Evolutionary conservation across 2,888 invertebrate species (phyloP).

Genomic region (Eupithecia insigniata): DNA sequence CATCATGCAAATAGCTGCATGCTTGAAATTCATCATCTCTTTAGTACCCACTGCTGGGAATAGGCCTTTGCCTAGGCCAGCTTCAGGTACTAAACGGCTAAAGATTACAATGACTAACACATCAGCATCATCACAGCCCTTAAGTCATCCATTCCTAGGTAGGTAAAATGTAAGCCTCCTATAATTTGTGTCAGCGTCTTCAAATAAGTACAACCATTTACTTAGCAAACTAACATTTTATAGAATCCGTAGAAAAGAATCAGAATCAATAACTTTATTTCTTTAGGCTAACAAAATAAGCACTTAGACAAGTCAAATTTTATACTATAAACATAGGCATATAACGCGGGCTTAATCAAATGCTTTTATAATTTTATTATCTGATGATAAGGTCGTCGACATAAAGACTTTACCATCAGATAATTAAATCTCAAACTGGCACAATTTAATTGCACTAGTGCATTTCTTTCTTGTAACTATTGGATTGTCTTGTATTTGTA

Average conservation of each 20-base stretch:
- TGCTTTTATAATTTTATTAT: no score
- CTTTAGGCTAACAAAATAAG: no score
- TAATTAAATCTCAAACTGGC: not conserved
- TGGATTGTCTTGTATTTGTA: not conserved
- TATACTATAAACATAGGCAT: no score
- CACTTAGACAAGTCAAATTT: no score
- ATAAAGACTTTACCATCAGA: not conserved
- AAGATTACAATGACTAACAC: not conserved
- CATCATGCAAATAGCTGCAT: no score
- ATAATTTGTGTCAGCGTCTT: not conserved
- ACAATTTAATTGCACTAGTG: not conserved
- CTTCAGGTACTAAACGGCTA: not conserved
- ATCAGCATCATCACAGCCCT: not conserved
- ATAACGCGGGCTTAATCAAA: not conserved
- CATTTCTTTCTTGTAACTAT: not conserved
- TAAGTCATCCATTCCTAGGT: not conserved
- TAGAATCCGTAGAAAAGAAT: not conserved
- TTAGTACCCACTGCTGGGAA: not conserved
- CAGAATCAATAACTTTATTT: no score
- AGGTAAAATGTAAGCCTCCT: not conserved
- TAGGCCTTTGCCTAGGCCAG: not conserved
- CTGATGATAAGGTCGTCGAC: no score
- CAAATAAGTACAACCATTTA: not conserved
- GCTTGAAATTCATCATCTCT: not conserved
- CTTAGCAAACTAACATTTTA: not conserved